phyloP scores from a whole-genome alignment of 2,888 invertebrate genomes.

The Tinea pellionella region DNA sequence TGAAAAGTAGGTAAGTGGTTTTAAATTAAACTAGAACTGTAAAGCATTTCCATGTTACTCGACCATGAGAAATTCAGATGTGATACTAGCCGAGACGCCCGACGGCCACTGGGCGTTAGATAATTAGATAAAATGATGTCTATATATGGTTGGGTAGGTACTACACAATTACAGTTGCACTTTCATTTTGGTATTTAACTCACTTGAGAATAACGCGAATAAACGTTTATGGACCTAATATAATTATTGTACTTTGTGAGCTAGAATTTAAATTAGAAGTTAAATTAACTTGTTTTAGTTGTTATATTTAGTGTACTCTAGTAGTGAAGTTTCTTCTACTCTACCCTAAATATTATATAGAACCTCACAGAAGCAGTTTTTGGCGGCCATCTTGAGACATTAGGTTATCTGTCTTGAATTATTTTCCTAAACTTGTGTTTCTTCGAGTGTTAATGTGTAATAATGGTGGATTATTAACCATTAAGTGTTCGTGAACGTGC shows the following conservation, averaged over 20 bases:
- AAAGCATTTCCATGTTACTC: slow-evolving; percentile 56
- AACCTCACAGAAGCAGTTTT: too few relatives aligned
- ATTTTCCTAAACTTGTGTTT: too few relatives aligned
- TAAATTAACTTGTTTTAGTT: neutral
- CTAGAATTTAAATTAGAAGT: neutral
- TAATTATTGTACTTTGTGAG: neutral
- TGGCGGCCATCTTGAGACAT: too few relatives aligned
- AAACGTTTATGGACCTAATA: neutral
- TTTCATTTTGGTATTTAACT: neutral
- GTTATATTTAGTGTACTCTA: too few relatives aligned
- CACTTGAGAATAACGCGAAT: neutral
- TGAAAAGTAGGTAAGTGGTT: slow-evolving; percentile 43
- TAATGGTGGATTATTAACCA: too few relatives aligned
- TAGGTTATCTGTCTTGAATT: too few relatives aligned
- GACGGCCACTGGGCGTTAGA: neutral
- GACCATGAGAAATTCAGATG: slow-evolving; percentile 17
- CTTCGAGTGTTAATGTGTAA: too few relatives aligned
- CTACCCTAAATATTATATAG: too few relatives aligned
- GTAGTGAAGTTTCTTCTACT: too few relatives aligned
- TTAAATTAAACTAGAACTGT: slow-evolving; percentile 50
- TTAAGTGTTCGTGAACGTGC: too few relatives aligned
- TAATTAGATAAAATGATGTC: slow-evolving; percentile 10
- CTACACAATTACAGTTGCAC: too few relatives aligned
- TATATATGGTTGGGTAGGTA: too few relatives aligned
- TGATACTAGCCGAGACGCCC: neutral